Evolutionary conservation across 2,113 vertebrate genomes (phyloP), one percentile per base, ranked within the genome.

Genomic region (Felis chaus): DNA sequence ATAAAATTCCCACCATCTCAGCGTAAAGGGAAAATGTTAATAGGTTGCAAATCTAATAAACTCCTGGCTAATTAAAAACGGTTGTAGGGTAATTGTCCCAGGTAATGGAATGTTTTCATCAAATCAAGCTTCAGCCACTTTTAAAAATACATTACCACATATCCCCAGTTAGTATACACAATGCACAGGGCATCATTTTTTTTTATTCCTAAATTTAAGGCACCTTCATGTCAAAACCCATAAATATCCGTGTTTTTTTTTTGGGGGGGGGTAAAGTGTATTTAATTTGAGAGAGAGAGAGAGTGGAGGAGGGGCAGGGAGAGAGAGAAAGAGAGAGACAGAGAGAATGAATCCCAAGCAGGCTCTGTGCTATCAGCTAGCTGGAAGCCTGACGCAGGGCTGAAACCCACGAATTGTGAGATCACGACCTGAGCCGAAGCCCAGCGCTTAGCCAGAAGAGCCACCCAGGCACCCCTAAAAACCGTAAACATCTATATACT

Each of bases 31-130:
- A 14, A 69, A 84, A 85, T 57, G 61, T 79, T 93, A 92, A 31
- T 91, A 71, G 69, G 55, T 55, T 83, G 7, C 68, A 92, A 82
- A 66, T 61, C 80, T 84, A 95, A 92, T 73, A 92, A 96, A 63
- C 29, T 82, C 18, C 23, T 96, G 66, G 63, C 83, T 78, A 89
- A 95, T 82, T 92, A 73, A 97, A 97, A 95, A 97, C 61, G 81
- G n/a, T 78, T 50, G 4, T 31, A 25, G 48, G 74, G 48, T 61
- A 61, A 95, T 21, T 94, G 27, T 79, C 82, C 88, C 80, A 71
- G 6, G 74, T 97, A 95, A 88, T 27, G 88, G 48, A 83, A 85
- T 81, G 74, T 66, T 89, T 93, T 91, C 61, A 91, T 96, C 94
- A 95, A 91, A 81, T 71, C 57, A 81, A 96, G 66, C 15, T 65